Base-by-base conservation (phyloP, 2,113 vertebrate species). In the Trogon surrucura region DNA sequence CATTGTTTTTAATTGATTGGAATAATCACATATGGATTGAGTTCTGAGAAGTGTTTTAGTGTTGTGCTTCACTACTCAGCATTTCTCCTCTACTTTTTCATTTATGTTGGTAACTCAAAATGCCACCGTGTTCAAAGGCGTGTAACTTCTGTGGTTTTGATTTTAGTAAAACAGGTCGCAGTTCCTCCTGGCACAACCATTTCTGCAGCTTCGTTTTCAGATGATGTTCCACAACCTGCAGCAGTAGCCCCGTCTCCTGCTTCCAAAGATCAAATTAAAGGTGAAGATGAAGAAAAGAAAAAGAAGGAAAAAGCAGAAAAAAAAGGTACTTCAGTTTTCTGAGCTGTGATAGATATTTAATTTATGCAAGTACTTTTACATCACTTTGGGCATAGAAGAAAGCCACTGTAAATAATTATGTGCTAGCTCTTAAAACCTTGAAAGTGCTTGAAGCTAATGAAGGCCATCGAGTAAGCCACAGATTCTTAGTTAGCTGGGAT, bases 291-390 rank as follows among this genome's bases (percentile, higher is more conserved):
- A 96, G 96, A 98, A 84, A 98, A 98, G 81, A 99, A 99, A 95
- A 98, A 98, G 94, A 99, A 98, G 53, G 98, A 98, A 54, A 98
- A 99, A 97, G 80, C 90, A 61, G 99, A 99, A 97, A 99, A 99
- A 93, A 99, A 99, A 98, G 99, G 99, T 99, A 98, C 50, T 77
- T 81, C 14, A 23, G 7, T 80, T 80, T 54, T 53, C 32, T 48
- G 61, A 51, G 7, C 14, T 36, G 5, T 44, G 6, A 20, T 61
- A 45, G 6, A 9, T 13, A 32, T 89, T 80, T 66, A 26, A 56
- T 83, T 85, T 47, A 61, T 81, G 26, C 30, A 88, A 48, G 22
- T 71, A 13, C n/a, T 80, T 82, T 89, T 66, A 18, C 16, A 23
- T 91, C 2, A 29, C 30, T 71, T 67, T 57, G 23, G 19, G 16